Base-by-base conservation (phyloP, 2,113 vertebrate genomes). In the Carassius carassius region DNA sequence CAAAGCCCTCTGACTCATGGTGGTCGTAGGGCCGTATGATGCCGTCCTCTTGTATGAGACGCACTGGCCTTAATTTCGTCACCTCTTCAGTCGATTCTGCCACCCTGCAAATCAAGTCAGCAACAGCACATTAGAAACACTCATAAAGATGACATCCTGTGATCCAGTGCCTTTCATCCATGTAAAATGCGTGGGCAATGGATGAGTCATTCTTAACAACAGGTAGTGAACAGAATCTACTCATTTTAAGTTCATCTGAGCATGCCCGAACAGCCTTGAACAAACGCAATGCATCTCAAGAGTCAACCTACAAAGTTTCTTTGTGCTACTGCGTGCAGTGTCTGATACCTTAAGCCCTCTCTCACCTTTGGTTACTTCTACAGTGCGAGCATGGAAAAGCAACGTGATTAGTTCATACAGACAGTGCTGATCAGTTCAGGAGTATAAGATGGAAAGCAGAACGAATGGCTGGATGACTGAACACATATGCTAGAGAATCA, bases 21-120 rank as follows among this genome's bases (percentile, higher is more conserved):
- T 94, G 92, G 91, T 97, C 83, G 0, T 98, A 99, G 0, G 98
- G 97, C 5, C 97, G 93, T 69, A 99, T 96, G 91, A 99, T 95
- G 49, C 98, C 98, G 0, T 99, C 98, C 63, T 99, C 97, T 0
- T 89, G 94, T 88, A 99, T 97, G 58, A 97, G 93, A 17, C 98
- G 96, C 0, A 96, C 95, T 0, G 97, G 96, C 0, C 98, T 95
- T 3, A 99, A 94, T 70, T 94, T 96, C 2, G 92, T 95, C 51
- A 99, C 98, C 35, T 98, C 97, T 87, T 99, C 97, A 0, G 96
- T 96, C 0, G 97, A 96, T 85, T 99, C 98, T 9, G 97, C 97
- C 79, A 86, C 98, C 91, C 98, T 99, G 89, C 58, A 83, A 90
- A 0, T 77, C 78, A 79, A 86, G 67, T 49, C 14, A 78, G 6